A percentile compares a stretch with the other conserved stretches of the same genome.
phyloP scores from a whole-genome alignment of 2,888 invertebrate genomes.

The Agonopterix subpropinquella region DNA sequence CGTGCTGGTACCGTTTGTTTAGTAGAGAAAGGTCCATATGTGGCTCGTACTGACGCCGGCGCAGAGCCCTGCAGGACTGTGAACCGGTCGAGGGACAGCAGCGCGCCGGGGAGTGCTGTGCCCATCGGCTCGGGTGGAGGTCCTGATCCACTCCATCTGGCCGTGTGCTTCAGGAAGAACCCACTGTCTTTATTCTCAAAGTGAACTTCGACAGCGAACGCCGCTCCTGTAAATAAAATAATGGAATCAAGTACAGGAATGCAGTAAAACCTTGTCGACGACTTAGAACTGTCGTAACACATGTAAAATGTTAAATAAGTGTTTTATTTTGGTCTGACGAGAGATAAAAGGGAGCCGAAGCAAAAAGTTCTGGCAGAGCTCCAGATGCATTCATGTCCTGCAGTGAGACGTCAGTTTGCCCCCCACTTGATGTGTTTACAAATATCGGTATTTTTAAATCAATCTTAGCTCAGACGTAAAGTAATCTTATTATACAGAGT shows the following conservation, averaged over 20 bases:
- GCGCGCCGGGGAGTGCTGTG: conserved; percentile 77
- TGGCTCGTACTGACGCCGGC: conserved; percentile 92
- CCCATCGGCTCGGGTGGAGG: conserved; percentile 64
- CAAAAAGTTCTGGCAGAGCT: conserved; percentile 45
- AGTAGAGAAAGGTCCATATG: conserved; percentile 96
- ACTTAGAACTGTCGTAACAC: conserved; percentile 31
- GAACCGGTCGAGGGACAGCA: conserved; percentile 90
- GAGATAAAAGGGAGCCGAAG: conserved; percentile 55
- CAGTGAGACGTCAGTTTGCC: conserved; percentile 35
- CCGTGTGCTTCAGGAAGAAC: conserved; percentile 90
- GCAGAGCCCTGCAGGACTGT: conserved; percentile 94
- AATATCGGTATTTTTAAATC: conserved; percentile 29
- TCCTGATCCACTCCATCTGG: conserved; percentile 80
- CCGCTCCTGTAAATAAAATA: conserved; percentile 77
- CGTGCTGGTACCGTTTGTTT: conserved; percentile 95
- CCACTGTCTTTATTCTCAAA: conserved; percentile 95
- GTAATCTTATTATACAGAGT: too few species aligned
- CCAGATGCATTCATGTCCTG: conserved; percentile 50
- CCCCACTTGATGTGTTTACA: conserved; percentile 51
- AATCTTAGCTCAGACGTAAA: conserved; percentile 1
- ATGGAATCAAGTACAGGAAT: conserved; percentile 22
- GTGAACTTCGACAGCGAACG: conserved; percentile 88
- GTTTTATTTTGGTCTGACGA: conserved; percentile 50
- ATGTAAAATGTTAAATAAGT: conserved; percentile 50
- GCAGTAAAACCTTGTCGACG: conserved; percentile 26